A percentile compares a stretch with the other conserved stretches of the same genome.
Evolutionary conservation across 2,113 vertebrate species (phyloP).

Genomic region (Clinocottus analis): DNA sequence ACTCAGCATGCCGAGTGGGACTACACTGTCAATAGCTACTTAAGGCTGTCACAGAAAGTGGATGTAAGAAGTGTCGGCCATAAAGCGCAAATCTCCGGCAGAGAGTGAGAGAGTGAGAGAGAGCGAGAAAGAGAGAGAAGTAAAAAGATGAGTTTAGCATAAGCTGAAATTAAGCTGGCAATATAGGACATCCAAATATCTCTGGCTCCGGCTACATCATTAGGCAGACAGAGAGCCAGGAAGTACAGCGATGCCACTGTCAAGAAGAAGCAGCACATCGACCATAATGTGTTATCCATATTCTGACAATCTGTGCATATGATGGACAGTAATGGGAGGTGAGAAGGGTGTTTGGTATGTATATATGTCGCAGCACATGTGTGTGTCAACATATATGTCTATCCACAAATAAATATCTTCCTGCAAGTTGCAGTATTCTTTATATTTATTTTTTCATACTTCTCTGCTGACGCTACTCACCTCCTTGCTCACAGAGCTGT

Average conservation of each 20-base stretch:
- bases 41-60: conserved; percentile 76
- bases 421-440: background rate
- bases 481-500: conserved; percentile 98
- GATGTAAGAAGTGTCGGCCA: conserved; percentile 71
- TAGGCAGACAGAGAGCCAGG: conserved; percentile 59
- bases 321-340: conserved; percentile 44
- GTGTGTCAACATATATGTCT: conserved; percentile 24
- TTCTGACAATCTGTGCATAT: conserved; percentile 36
- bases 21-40: conserved; percentile 76
- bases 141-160: conserved; percentile 71
- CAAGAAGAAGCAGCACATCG: conserved; percentile 51
- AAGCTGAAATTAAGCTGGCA: conserved; percentile 82
- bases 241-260: conserved; percentile 56
- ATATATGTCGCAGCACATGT: conserved; percentile 20
- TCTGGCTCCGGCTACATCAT: conserved; percentile 68
- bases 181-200: conserved; percentile 73
- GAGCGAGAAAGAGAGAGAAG: background rate
- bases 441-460: background rate
- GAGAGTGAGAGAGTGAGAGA: conserved; percentile 15
- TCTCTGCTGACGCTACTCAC: conserved; percentile 81
- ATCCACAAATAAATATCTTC: conserved; percentile 16
- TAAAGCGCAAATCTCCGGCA: conserved; percentile 71
- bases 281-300: conserved; percentile 35
- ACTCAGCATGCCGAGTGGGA: conserved; percentile 66
- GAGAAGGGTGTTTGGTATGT: background rate